Evolutionary conservation across 2,797 vertebrate species (phyloP).

Genomic region (Onychomys torridus): DNA sequence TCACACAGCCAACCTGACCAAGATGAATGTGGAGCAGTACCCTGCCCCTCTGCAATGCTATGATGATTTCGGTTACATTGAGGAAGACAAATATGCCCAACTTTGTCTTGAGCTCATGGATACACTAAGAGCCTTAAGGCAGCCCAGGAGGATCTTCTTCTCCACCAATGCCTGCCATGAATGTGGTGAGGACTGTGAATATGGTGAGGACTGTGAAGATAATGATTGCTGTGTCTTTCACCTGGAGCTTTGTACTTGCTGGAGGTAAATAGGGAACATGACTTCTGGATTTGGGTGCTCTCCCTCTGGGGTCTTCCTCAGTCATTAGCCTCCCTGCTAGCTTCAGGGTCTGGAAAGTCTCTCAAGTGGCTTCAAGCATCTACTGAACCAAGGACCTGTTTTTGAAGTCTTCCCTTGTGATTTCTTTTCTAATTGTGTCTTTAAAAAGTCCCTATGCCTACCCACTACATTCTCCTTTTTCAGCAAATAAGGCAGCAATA

Average conservation of each 20-base stretch:
- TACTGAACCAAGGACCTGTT: too few relatives aligned
- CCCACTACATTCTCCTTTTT: too few relatives aligned
- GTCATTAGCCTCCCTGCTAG: too few relatives aligned
- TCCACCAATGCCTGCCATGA: fast-evolving
- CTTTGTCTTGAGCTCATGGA: not conserved
- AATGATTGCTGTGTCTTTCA: not conserved
- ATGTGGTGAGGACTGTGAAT: not conserved
- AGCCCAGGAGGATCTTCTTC: not conserved
- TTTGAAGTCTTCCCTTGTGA: too few relatives aligned
- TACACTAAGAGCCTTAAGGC: not conserved
- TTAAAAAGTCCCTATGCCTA: too few relatives aligned
- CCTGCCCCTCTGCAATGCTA: not conserved
- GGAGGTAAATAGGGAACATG: not conserved
- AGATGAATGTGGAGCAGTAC: not conserved
- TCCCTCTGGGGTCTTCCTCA: too few relatives aligned
- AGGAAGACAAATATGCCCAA: not conserved
- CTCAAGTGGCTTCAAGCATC: too few relatives aligned
- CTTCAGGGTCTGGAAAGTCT: too few relatives aligned
- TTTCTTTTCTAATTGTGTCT: too few relatives aligned
- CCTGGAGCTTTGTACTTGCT: not conserved
- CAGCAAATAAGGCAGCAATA: too few relatives aligned
- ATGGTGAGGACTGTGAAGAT: too few relatives aligned
- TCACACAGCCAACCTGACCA: not conserved
- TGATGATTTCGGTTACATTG: not conserved
- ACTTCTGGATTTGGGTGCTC: not conserved